These are phyloP conservation scores for Columbina picui DNA, from an alignment of 2,113 vertebrate genomes.

Conservation along the genomic window DNA sequence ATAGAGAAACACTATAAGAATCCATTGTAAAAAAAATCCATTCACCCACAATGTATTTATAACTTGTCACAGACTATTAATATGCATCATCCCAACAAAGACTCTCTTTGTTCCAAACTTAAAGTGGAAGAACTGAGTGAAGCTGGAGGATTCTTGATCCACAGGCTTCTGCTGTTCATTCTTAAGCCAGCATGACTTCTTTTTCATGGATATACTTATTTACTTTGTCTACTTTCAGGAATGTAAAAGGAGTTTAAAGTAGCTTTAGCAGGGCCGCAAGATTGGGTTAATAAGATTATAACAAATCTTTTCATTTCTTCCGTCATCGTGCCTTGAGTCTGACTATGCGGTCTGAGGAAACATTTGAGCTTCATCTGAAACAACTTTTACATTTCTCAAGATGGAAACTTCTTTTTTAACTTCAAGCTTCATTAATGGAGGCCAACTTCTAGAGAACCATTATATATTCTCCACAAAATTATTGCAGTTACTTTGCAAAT, in stretches of 20 bases:
- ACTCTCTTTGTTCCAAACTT: neutral
- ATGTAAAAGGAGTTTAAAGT: slow-evolving; percentile 70
- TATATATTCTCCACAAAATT: neutral
- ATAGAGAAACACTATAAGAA: slow-evolving; percentile 41
- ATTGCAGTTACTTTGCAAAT: neutral
- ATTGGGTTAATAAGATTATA: slow-evolving; percentile 70
- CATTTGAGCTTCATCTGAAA: neutral
- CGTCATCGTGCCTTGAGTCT: slow-evolving; percentile 27
- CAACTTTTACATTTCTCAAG: neutral
- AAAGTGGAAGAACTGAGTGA: slow-evolving; percentile 12
- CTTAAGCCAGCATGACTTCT: slow-evolving; percentile 21
- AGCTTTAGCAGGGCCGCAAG: slow-evolving; percentile 61
- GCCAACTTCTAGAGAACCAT: neutral
- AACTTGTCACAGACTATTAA: slow-evolving; percentile 28
- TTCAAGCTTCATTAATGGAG: neutral
- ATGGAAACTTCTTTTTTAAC: slow-evolving; percentile 18
- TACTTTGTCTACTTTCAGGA: slow-evolving; percentile 65
- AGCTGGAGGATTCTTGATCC: slow-evolving; percentile 11
- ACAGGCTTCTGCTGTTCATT: neutral
- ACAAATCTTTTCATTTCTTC: slow-evolving; percentile 49
- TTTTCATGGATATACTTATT: slow-evolving; percentile 61
- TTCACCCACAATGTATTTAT: neutral
- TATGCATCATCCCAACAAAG: slow-evolving; percentile 38
- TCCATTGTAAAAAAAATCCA: slow-evolving; percentile 16
- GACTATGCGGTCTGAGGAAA: neutral